A percentile compares a stretch with the other conserved stretches of the same genome.
Evolutionary conservation across 2,113 vertebrate genomes (phyloP).

Genomic region (Pongo abelii): DNA sequence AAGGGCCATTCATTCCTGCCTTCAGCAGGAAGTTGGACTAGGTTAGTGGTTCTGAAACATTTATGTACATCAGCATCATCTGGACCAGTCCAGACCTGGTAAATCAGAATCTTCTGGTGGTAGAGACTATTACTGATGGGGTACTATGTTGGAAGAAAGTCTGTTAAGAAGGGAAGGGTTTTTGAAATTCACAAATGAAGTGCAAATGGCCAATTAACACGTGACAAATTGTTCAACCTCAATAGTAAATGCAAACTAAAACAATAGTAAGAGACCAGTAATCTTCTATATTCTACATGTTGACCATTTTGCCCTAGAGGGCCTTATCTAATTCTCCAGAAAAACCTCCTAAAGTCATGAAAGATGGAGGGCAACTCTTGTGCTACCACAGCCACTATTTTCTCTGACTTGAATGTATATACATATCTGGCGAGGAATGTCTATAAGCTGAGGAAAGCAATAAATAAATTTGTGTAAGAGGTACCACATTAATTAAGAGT

Average conservation of each 20-base stretch:
- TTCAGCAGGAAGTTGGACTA: not conserved
- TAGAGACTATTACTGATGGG: not conserved
- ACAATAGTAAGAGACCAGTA: not conserved
- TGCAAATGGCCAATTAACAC: not conserved
- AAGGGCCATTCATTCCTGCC: not conserved
- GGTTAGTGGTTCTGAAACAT: not conserved
- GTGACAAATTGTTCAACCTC: not conserved
- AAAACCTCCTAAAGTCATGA: not conserved
- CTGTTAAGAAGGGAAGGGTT: not conserved
- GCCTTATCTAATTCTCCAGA: not conserved
- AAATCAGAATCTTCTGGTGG: not conserved
- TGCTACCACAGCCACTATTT: not conserved
- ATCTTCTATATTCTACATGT: not conserved
- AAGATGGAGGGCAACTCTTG: not conserved
- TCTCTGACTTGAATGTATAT: not conserved
- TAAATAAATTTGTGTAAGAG: constrained; percentile 25
- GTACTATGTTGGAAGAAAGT: not conserved
- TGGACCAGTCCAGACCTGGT: not conserved
- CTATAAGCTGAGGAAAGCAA: not conserved
- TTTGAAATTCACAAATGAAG: not conserved
- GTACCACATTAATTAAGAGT: not conserved
- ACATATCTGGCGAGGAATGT: not conserved
- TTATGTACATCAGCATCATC: not conserved
- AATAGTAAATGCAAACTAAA: constrained; percentile 15
- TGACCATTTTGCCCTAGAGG: not conserved